Base-by-base conservation (phyloP, 2,888 invertebrate genomes). In the Tachystola acroxantha region DNA sequence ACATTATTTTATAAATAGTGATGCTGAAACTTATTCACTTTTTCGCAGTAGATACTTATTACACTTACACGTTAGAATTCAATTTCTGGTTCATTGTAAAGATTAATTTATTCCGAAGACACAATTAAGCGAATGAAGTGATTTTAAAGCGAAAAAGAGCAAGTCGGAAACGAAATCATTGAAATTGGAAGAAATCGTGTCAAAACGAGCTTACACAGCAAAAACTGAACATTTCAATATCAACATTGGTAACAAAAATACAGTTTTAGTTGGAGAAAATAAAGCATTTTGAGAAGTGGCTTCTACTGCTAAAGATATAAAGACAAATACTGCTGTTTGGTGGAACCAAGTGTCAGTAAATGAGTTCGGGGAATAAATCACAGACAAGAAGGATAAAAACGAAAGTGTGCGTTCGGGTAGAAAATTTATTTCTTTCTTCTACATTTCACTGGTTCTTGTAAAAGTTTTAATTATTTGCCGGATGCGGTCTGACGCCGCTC, bases 401-500 rank as follows among this genome's bases (percentile, higher is more conserved):
- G 71, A 79, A 70, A 77, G 73, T 71, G 67, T 69, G 61, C 72
- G 58, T 72, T 78, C 64, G 62, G 50, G 56, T 70, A 64, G 74
- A 77, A 78, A 78, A 81, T 78, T 76, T 78, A 76, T 80, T 76
- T 78, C 71, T 70, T 68, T 77, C 64, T 64, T 62, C 59, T 61
- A 72, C 69, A 74, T 75, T 73, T 76, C 71, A 66, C 55, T 73
- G 70, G 60, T 62, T 79, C 70, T 75, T 73, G 70, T 68, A 66
- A 68, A 78, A 78, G 65, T 79, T 81, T 79, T 81, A 81, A 81
- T 82, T 81, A 79, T 79, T 79, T 66, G 69, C 70, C 78, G 75
- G 79, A 80, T 78, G 72, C 64, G 64, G 62, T 54, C 58, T 45
- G 63, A 55, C 58, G 61, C 56, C 61, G 64, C 57, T 64, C 46